Evolutionary conservation across 2,113 vertebrate genomes (phyloP).

Genomic region (Anguilla rostrata): DNA sequence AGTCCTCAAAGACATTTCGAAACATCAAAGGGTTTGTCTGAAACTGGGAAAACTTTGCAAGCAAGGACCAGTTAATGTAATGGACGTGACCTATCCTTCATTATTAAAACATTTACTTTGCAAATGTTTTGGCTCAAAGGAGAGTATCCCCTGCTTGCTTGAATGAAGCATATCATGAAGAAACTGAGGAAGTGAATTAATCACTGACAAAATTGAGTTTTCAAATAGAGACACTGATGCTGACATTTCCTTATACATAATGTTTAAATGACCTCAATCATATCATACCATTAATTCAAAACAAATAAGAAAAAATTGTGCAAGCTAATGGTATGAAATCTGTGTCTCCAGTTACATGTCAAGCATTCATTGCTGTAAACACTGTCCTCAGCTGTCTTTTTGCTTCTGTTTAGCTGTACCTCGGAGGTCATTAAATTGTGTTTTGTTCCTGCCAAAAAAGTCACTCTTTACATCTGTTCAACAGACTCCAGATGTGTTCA

Average conservation of each 20-base stretch:
- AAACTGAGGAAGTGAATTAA: not conserved
- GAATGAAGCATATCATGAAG: not conserved
- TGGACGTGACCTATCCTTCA: not conserved
- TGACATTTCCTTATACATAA: too few species aligned
- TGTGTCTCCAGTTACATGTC: not conserved
- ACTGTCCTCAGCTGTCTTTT: not conserved
- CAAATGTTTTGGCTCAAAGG: not conserved
- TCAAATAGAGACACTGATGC: not conserved
- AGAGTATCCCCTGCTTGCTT: not conserved
- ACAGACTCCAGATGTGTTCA: too few species aligned
- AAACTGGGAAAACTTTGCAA: not conserved
- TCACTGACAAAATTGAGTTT: not conserved
- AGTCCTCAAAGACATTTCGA: too few species aligned
- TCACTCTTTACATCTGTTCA: too few species aligned
- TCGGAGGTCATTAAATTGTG: not conserved
- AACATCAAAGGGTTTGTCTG: too few species aligned
- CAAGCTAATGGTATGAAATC: not conserved
- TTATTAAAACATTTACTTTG: not conserved
- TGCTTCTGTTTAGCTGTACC: not conserved
- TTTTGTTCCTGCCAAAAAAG: too few species aligned
- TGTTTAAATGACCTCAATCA: too few species aligned
- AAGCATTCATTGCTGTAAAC: not conserved
- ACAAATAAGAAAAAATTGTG: not conserved
- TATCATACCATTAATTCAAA: not conserved
- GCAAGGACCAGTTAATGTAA: not conserved